These are phyloP conservation scores for Diadromus collaris DNA, from an alignment of 2,888 invertebrate genomes.

Conservation along the genomic window DNA sequence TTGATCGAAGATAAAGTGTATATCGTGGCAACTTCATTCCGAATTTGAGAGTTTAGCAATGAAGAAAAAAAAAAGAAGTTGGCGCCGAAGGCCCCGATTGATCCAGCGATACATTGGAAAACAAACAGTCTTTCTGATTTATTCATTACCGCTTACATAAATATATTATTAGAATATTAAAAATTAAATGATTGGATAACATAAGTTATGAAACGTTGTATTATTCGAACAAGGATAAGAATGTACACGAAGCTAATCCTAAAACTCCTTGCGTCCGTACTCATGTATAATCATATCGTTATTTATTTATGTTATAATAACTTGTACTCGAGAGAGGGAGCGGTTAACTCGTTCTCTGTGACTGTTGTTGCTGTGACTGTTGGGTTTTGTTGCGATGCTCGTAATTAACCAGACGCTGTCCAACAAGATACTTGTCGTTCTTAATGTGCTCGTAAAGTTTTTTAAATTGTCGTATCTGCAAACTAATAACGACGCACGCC, in stretches of 20 bases:
- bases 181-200: conserved; percentile 68
- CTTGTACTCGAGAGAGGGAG: conserved; percentile 22
- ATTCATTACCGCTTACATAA: conserved; percentile 72
- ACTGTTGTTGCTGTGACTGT: conserved; percentile 69
- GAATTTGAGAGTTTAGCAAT: not conserved
- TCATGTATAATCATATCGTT: conserved; percentile 38
- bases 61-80: not conserved
- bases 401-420: conserved; percentile 98
- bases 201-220: conserved; percentile 65
- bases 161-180: conserved; percentile 73
- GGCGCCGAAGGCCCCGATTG: not conserved
- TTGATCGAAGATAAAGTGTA: not conserved
- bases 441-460: conserved; percentile 98
- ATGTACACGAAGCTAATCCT: conserved; percentile 73
- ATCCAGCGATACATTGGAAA: conserved; percentile 60
- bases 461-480: conserved; percentile 96
- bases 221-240: conserved; percentile 65
- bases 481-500: conserved; percentile 86
- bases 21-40: not conserved
- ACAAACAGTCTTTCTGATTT: conserved; percentile 72
- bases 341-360: conserved; percentile 73
- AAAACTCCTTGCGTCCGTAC: conserved; percentile 51
- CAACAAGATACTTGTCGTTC: conserved; percentile 99
- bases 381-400: conserved; percentile 88
- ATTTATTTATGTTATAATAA: conserved; percentile 30